phyloP scores from a whole-genome alignment of 2,888 invertebrate genomes.

The Tuberolachnus salignus region DNA sequence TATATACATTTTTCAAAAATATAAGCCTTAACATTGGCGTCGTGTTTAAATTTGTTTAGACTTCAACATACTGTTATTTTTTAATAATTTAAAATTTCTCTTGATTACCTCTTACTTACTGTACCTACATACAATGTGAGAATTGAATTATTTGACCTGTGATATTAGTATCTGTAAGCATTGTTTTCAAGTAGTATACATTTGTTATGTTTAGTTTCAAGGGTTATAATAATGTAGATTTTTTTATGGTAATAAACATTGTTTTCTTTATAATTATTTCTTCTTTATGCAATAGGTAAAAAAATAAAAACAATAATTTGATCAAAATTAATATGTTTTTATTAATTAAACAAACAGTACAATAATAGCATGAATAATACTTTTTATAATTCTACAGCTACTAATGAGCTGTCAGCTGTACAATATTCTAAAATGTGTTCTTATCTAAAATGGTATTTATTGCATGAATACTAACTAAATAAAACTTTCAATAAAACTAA shows the following conservation, averaged over 20 bases:
- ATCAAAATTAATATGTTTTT: no score
- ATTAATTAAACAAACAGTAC: no score
- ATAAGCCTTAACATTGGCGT: no score
- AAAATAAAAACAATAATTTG: no score
- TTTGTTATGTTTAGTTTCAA: background rate
- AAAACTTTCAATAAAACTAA: conserved; percentile 4
- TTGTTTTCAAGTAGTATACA: background rate
- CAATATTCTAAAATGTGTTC: no score
- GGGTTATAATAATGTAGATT: background rate
- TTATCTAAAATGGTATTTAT: background rate
- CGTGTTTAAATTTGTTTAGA: no score
- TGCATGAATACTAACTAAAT: background rate
- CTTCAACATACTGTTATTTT: background rate
- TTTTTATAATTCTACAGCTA: no score
- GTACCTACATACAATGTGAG: background rate
- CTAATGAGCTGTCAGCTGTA: no score
- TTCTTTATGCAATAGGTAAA: no score
- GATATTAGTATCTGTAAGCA: conserved; percentile 1
- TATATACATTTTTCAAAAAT: no score
- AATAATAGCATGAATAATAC: no score
- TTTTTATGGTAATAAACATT: background rate
- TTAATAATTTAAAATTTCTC: background rate
- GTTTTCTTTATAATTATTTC: no score
- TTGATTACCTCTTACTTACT: background rate
- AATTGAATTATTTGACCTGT: background rate